Evolutionary conservation across 2,888 invertebrate genomes (phyloP), one percentile per base, ranked within the genome.

Genomic region (Cenopis cana): DNA sequence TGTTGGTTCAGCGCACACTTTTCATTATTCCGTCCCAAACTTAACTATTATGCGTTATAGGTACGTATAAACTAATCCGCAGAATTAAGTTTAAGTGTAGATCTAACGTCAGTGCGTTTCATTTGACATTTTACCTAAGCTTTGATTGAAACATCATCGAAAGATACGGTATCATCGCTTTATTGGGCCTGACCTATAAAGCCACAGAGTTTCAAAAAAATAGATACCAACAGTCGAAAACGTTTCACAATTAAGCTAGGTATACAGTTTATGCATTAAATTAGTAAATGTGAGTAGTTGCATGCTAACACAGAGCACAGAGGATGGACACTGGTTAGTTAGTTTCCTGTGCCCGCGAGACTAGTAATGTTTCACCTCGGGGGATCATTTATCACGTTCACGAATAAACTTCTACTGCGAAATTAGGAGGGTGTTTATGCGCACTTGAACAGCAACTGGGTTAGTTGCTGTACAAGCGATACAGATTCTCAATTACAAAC

Each of bases 331-430:
- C 50, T 29, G 4, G 4, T 4, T 24, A 29, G 17, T 24, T 38
- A 64, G 52, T 52, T 52, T 8, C 20, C 9, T 29, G 24, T 41
- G 46, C 50, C 29, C 60, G 46, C 18, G 52, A 54, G 36, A 64
- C 33, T 11, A 20, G 52, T 36, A 29, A 60, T 60, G 36, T 14
- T 52, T 20, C n/a, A 29, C 52, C 64, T 38, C 38, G 14, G 52
- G 38, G 38, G 52, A 64, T 36, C 33, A 52, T 64, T 64, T 64
- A 64, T 24, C 52, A 54, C 52, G 20, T n/a, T 8, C 46, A n/a
- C 46, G 46, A 46, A 14, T 18, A 38, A 54, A 20, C 20, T 18
- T 52, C 24, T 24, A 38, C 36, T 14, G n/a, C 52, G 38, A 38
- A 54, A 54, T 56, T 36, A 36, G 29, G 36, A 36, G 17, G 1